Percentiles rank a stretch among this genome's conserved stretches.
Evolutionary conservation across 2,113 vertebrate genomes (phyloP).

Genomic region (Psittacus erithacus): DNA sequence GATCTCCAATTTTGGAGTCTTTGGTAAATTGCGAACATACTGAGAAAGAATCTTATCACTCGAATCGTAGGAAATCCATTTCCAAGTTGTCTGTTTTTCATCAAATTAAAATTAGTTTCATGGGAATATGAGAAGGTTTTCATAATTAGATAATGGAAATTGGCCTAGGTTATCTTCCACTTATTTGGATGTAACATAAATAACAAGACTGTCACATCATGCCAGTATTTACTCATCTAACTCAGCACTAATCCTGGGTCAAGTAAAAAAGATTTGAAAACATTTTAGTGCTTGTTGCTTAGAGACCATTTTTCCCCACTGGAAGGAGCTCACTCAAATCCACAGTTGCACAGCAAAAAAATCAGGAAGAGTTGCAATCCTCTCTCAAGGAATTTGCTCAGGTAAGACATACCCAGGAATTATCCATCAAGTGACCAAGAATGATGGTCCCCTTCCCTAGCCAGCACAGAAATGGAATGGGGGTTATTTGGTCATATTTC

Average conservation of each 20-base stretch:
- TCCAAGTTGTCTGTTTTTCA: constrained; percentile 73
- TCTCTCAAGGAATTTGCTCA: neutral
- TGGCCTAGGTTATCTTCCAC: constrained; percentile 64
- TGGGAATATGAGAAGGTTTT: constrained; percentile 74
- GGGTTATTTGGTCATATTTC: neutral
- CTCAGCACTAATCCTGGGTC: constrained; percentile 61
- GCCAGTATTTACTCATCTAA: constrained; percentile 54
- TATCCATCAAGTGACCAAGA: neutral
- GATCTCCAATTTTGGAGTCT: constrained; percentile 64
- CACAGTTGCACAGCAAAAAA: neutral
- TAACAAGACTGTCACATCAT: constrained; percentile 54
- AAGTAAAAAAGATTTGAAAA: constrained; percentile 37
- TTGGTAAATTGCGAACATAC: constrained; percentile 71
- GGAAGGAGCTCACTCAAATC: neutral
- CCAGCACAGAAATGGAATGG: neutral
- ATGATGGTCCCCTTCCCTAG: neutral
- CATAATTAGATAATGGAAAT: constrained; percentile 78
- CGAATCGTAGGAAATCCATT: constrained; percentile 61
- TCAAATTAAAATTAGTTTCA: constrained; percentile 78
- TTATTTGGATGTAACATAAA: constrained; percentile 63
- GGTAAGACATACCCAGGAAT: neutral
- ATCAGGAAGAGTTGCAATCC: neutral
- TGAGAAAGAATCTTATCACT: constrained; percentile 68
- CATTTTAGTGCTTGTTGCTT: constrained; percentile 53
- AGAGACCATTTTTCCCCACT: constrained; percentile 44